A percentile compares a stretch with the other conserved stretches of the same genome.
Evolutionary conservation across 2,797 vertebrate genomes (phyloP).

Genomic region (Ambastaia sidthimunki): DNA sequence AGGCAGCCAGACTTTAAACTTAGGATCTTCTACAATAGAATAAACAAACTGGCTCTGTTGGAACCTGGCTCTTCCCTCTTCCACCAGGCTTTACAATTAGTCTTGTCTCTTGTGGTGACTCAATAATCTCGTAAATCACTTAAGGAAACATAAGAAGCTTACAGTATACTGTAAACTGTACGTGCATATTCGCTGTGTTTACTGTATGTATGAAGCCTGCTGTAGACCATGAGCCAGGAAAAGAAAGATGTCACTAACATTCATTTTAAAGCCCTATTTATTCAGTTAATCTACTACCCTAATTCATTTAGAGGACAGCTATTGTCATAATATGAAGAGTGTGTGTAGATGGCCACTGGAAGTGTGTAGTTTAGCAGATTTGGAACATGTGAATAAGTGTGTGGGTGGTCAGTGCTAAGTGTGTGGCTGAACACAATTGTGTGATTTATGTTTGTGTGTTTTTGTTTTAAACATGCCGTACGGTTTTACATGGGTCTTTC

Average conservation of each 20-base stretch:
- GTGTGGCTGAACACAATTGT: slow-evolving; percentile 50
- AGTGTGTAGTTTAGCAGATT: slow-evolving; percentile 18
- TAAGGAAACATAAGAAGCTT: slow-evolving; percentile 68
- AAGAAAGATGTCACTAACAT: slow-evolving; percentile 1
- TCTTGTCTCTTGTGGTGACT: slow-evolving; percentile 56
- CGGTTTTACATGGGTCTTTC: slow-evolving; percentile 15
- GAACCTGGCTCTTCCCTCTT: background rate
- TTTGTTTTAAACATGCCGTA: background rate
- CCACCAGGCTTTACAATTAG: slow-evolving; percentile 1
- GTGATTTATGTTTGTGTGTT: slow-evolving; percentile 59
- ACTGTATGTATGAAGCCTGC: background rate
- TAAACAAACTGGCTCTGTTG: too few relatives aligned
- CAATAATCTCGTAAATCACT: slow-evolving; percentile 68
- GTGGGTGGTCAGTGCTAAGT: slow-evolving; percentile 49
- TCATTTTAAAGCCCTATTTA: slow-evolving; percentile 2
- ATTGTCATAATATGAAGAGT: slow-evolving; percentile 1
- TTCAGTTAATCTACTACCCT: background rate
- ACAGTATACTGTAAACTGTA: background rate
- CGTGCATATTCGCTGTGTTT: slow-evolving; percentile 25
- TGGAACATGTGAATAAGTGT: slow-evolving; percentile 55
- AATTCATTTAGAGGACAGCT: background rate
- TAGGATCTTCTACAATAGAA: background rate
- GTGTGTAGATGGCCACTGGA: background rate
- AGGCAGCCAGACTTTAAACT: slow-evolving; percentile 8
- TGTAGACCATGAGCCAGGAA: background rate